These are phyloP conservation scores for Balaeniceps rex DNA, from an alignment of 2,113 vertebrate species.

Conservation along the genomic window DNA sequence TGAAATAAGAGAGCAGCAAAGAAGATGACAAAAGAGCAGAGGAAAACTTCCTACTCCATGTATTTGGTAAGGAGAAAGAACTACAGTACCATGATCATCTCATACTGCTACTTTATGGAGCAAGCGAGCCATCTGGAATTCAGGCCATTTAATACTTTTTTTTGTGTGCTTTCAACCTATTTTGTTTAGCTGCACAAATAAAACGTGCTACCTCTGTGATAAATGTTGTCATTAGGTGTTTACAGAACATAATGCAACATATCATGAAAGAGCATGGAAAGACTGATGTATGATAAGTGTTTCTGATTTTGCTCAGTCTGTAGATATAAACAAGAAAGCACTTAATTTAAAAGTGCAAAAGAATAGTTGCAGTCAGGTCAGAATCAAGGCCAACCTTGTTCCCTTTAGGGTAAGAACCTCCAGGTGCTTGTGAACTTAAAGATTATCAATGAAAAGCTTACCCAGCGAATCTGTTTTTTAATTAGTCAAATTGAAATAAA, in stretches of 20 bases:
- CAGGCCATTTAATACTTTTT: neutral
- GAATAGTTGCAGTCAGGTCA: neutral
- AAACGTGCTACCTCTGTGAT: neutral
- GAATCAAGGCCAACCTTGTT: neutral
- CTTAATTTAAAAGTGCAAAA: neutral
- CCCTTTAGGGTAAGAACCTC: neutral
- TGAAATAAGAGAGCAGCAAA: conserved; percentile 70
- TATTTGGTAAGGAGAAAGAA: conserved; percentile 16
- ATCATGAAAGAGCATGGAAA: neutral
- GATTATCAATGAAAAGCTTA: neutral
- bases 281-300: neutral
- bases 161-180: neutral
- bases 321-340: neutral
- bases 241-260: neutral
- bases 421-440: neutral
- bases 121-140: conserved; percentile 11
- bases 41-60: conserved; percentile 32
- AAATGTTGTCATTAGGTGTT: neutral
- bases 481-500: neutral
- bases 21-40: conserved; percentile 50
- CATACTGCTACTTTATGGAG: conserved; percentile 3
- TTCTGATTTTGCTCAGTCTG: neutral
- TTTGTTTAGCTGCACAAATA: neutral
- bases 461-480: neutral
- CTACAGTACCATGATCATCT: neutral